A percentile compares a stretch with the other conserved stretches of the same genome.
Conservation (phyloP, 1,140 invertebrate genomes). For the Drosophila oshimai region DNA sequence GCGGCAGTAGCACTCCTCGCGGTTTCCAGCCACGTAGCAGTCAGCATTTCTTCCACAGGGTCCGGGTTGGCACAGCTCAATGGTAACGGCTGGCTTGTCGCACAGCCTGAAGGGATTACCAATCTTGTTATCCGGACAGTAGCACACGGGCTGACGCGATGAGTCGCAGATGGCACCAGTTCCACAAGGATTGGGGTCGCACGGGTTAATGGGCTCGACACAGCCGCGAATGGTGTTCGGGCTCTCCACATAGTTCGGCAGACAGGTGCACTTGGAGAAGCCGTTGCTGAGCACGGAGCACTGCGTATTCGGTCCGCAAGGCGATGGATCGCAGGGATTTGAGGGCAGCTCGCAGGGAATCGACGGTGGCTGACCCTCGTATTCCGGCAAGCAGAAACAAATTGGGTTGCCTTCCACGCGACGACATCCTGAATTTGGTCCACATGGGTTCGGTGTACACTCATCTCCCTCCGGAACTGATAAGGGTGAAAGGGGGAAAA, state of each 20-base stretch:
- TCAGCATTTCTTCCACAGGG: constrained; percentile 90
- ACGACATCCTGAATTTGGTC: constrained; percentile 91
- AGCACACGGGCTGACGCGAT: constrained; percentile 89
- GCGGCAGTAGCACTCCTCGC: constrained; percentile 90
- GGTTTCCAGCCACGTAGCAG: constrained; percentile 89
- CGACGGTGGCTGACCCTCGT: constrained; percentile 91
- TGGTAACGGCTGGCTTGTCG: constrained; percentile 84
- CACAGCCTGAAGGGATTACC: constrained; percentile 92
- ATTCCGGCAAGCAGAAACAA: constrained; percentile 94
- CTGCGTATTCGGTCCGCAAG: constrained; percentile 94
- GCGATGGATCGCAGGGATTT: constrained; percentile 92
- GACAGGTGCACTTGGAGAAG: constrained; percentile 93
- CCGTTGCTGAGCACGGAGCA: constrained; percentile 91
- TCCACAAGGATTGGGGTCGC: constrained; percentile 92
- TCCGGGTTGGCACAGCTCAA: constrained; percentile 88
- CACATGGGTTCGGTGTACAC: constrained; percentile 92
- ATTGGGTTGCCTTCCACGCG: constrained; percentile 87
- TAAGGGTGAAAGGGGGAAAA: not conserved
- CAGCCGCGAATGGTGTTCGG: constrained; percentile 94
- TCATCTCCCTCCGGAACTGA: constrained; percentile 93
- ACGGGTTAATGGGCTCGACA: constrained; percentile 89
- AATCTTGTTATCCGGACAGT: constrained; percentile 88
- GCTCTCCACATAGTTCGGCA: constrained; percentile 91
- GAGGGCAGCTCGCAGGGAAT: constrained; percentile 84
- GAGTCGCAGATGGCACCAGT: constrained; percentile 90